Conservation (phyloP, 2,888 invertebrate species). For the Gryllus longicercus region DNA sequence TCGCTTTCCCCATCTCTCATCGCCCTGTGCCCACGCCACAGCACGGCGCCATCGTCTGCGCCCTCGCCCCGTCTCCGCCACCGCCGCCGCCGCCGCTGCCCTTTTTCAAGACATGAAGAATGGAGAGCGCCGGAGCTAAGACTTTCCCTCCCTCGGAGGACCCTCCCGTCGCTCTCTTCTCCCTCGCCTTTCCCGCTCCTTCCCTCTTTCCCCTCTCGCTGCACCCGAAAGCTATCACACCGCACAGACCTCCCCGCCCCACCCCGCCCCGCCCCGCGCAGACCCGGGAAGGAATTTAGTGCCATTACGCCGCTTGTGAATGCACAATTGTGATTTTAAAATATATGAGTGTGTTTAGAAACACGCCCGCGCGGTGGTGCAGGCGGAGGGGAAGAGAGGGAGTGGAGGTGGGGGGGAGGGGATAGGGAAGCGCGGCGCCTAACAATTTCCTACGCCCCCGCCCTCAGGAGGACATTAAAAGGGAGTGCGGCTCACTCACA, state of each 20-base stretch:
- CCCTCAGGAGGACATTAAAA: neutral
- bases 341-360: slow-evolving; percentile 17
- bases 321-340: slow-evolving; percentile 10
- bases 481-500: slow-evolving; percentile 6
- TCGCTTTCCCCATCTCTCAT: too few species aligned
- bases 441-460: neutral
- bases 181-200: neutral
- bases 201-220: neutral
- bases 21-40: too few species aligned
- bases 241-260: neutral
- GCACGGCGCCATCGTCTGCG: too few species aligned
- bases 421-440: neutral
- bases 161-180: neutral
- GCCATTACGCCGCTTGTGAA: neutral
- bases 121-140: neutral
- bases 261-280: neutral
- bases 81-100: neutral
- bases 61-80: too few species aligned
- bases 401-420: neutral
- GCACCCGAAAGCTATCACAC: neutral
- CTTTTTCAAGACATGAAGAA: neutral
- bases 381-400: neutral
- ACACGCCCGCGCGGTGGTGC: neutral
- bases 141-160: neutral
- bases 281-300: neutral